These are phyloP conservation scores for Carcharodon carcharias DNA, from an alignment of 2,797 vertebrate species.

Conservation along the genomic window DNA sequence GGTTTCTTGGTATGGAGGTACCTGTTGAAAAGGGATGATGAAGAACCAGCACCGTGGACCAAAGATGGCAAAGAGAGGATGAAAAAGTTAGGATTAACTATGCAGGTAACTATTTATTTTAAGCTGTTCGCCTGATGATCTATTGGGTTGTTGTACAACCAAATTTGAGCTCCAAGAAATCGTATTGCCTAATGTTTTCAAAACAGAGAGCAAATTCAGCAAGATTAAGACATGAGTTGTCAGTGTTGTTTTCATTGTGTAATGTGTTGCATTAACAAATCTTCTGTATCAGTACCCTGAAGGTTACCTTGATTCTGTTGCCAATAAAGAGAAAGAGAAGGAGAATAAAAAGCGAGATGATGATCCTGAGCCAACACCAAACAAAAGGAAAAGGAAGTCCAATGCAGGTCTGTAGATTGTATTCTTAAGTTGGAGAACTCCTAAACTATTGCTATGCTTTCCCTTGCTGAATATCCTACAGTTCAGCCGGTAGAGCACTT, in stretches of 20 bases:
- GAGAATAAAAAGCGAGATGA: conserved; percentile 67
- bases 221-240: too few relatives aligned
- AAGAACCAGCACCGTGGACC: conserved; percentile 89
- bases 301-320: conserved; percentile 79
- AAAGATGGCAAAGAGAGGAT: conserved; percentile 86
- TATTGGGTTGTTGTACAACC: neutral
- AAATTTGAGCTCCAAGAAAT: too few relatives aligned
- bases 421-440: neutral
- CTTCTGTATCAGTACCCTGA: conserved; percentile 74
- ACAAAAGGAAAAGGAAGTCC: conserved; percentile 69
- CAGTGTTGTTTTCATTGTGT: neutral
- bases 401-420: conserved; percentile 5
- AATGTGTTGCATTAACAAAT: neutral
- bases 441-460: neutral
- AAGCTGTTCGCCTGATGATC: neutral
- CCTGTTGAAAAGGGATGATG: conserved; percentile 80
- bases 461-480: neutral
- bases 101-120: conserved; percentile 70
- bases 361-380: conserved; percentile 58
- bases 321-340: conserved; percentile 78
- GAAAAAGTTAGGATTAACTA: conserved; percentile 81
- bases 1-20: conserved; percentile 96
- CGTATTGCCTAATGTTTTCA: neutral
- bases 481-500: neutral
- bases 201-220: neutral